Conservation (phyloP, 2,888 invertebrate genomes). For the Microctonus hyperodae region DNA sequence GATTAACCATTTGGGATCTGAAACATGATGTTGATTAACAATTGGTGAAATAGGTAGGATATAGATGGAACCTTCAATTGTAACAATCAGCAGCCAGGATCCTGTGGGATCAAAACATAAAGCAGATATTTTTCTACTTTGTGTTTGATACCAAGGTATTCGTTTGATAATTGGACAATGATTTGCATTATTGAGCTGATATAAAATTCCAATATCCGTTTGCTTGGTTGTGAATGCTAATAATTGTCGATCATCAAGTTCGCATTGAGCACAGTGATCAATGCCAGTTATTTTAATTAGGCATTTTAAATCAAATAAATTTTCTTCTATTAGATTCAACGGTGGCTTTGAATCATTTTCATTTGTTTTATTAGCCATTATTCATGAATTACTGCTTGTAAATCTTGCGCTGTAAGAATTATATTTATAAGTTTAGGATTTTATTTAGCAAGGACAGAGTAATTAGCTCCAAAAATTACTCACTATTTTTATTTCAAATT, state of each 20-base stretch:
- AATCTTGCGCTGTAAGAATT: background rate
- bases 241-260: slow-evolving; percentile 51
- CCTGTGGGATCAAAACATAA: slow-evolving; percentile 86
- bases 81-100: slow-evolving; percentile 73
- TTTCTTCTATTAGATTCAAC: slow-evolving; percentile 45
- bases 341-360: slow-evolving; percentile 32
- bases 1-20: slow-evolving; percentile 69
- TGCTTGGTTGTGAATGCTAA: slow-evolving; percentile 55
- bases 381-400: background rate
- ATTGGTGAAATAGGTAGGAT: slow-evolving; percentile 70
- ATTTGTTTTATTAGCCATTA: slow-evolving; percentile 40
- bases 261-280: slow-evolving; percentile 52
- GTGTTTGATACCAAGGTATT: slow-evolving; percentile 58
- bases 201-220: slow-evolving; percentile 56
- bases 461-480: too few species aligned
- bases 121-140: slow-evolving; percentile 53
- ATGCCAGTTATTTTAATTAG: slow-evolving; percentile 55
- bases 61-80: slow-evolving; percentile 68
- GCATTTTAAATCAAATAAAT: slow-evolving; percentile 57
- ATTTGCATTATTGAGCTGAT: slow-evolving; percentile 48
- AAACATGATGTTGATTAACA: slow-evolving; percentile 65
- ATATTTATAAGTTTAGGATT: too few species aligned
- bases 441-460: too few species aligned
- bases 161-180: slow-evolving; percentile 52
- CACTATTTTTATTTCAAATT: too few species aligned